phyloP scores from a whole-genome alignment of 2,797 vertebrate species.

The Acrocephalus scirpaceus region DNA sequence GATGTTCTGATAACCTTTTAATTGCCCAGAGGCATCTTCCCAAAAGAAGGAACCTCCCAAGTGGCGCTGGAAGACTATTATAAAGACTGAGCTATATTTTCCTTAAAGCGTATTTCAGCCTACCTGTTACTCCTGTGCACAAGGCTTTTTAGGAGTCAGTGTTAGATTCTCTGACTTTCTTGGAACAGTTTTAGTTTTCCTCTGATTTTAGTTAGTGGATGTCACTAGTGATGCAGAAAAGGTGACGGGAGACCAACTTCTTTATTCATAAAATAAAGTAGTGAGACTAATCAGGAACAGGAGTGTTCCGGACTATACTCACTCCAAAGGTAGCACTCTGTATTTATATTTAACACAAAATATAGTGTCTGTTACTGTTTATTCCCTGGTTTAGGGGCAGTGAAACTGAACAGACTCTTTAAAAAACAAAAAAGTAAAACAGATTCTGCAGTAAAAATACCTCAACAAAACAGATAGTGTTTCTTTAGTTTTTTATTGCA shows the following conservation, averaged over 20 bases:
- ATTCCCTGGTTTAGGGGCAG: not conserved
- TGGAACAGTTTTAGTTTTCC: not conserved
- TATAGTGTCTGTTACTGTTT: not conserved
- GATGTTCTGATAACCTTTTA: not conserved
- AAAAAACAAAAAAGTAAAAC: not conserved
- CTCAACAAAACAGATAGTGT: not conserved
- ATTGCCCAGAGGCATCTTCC: not conserved
- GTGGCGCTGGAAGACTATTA: not conserved
- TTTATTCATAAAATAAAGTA: not conserved
- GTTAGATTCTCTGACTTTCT: not conserved
- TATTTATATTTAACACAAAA: not conserved
- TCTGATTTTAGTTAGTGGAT: not conserved
- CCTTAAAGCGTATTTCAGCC: not conserved
- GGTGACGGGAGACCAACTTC: not conserved
- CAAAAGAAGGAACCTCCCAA: not conserved
- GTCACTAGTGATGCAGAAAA: not conserved
- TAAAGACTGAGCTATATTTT: not conserved
- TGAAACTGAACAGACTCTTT: not conserved
- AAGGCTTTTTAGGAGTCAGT: not conserved
- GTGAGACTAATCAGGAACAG: not conserved
- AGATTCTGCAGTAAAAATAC: not conserved
- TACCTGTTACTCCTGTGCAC: not conserved
- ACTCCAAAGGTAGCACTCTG: not conserved
- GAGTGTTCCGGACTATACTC: not conserved
- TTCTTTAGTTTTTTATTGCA: not conserved